Percentiles rank a stretch among this genome's conserved stretches.
Evolutionary conservation across 1,140 invertebrate species (phyloP).

Genomic region (Rhagoletis pomonella): DNA sequence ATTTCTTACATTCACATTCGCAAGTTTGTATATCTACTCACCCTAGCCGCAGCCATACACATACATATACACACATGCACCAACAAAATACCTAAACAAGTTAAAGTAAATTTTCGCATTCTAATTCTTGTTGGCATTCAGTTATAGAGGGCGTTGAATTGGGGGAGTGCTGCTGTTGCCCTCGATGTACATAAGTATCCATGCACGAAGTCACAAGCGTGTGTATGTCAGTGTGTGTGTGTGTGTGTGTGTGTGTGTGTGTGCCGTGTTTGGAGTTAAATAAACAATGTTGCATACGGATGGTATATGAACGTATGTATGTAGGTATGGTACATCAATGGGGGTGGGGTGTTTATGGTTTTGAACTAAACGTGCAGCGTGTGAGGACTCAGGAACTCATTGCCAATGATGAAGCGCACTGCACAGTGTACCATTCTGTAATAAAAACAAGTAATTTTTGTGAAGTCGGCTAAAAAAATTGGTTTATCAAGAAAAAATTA

Average conservation of each 20-base stretch:
- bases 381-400: background rate
- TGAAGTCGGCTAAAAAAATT: no score
- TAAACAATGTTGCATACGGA: background rate
- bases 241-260: background rate
- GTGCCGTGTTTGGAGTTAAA: background rate
- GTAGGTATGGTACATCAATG: background rate
- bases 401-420: background rate
- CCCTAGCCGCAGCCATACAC: background rate
- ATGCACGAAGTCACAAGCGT: background rate
- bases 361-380: background rate
- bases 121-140: conserved; percentile 7
- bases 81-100: conserved; percentile 20
- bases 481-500: no score
- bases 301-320: background rate
- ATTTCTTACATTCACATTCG: background rate
- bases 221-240: background rate
- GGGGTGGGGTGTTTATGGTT: background rate
- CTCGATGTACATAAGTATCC: background rate
- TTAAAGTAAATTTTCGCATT: background rate
- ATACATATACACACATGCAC: background rate
- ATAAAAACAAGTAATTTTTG: no score
- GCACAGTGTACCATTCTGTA: no score
- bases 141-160: background rate
- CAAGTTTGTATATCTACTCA: no score
- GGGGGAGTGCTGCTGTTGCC: conserved; percentile 31